Evolutionary conservation across 2,888 invertebrate genomes (phyloP).

Genomic region (Scaptomyza tumidula): DNA sequence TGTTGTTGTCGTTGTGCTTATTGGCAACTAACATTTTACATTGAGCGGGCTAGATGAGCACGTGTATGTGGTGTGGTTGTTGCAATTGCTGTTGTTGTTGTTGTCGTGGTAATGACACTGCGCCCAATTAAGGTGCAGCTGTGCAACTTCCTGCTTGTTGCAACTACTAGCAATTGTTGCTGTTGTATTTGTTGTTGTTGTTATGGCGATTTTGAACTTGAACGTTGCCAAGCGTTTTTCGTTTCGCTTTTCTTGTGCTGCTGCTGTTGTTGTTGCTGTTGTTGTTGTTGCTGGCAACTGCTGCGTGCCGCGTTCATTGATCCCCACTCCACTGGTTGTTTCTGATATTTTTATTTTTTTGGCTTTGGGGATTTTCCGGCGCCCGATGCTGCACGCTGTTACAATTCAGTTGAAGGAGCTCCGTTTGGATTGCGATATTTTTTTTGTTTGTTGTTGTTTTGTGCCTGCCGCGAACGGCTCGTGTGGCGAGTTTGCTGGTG

Average conservation of each 20-base stretch:
- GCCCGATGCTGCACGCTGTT: constrained; percentile 52
- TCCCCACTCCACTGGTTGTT: constrained; percentile 57
- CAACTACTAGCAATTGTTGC: constrained; percentile 25
- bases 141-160: constrained; percentile 72
- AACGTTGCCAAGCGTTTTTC: constrained; percentile 60
- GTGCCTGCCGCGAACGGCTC: constrained; percentile 74
- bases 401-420: constrained; percentile 62
- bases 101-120: constrained; percentile 73
- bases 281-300: constrained; percentile 59
- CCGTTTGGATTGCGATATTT: constrained; percentile 9
- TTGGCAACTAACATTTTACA: constrained; percentile 85
- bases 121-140: constrained; percentile 74
- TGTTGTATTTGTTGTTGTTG: constrained; percentile 42
- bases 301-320: constrained; percentile 79
- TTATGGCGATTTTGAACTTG: constrained; percentile 69
- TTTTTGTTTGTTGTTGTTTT: constrained; percentile 23
- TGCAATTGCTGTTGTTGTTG: constrained; percentile 26
- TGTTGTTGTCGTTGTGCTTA: constrained; percentile 68
- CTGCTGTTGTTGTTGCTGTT: constrained; percentile 35
- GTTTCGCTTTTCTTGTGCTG: constrained; percentile 68
- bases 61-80: constrained; percentile 8
- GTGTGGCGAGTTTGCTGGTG: constrained; percentile 67
- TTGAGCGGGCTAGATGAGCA: constrained; percentile 68
- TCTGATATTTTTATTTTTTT: constrained; percentile 25
- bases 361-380: constrained; percentile 72